These are phyloP conservation scores for Pristis pectinata DNA, from an alignment of 2,797 vertebrate genomes.

Conservation along the genomic window DNA sequence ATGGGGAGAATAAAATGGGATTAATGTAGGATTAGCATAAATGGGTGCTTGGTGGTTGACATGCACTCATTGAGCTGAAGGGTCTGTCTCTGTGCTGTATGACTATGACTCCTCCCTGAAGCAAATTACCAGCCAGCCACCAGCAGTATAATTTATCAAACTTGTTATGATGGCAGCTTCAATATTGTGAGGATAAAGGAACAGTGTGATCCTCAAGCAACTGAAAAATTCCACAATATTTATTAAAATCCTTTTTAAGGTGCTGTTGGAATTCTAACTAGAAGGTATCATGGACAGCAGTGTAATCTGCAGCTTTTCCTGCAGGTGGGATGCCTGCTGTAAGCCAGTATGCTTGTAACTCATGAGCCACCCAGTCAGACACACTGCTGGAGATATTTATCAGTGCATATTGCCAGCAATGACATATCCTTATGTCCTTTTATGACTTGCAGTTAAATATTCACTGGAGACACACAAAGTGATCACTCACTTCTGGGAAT, in stretches of 20 bases:
- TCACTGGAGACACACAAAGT: constrained; percentile 4
- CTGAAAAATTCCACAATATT: neutral
- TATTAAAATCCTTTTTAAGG: neutral
- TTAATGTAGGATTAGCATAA: too few relatives aligned
- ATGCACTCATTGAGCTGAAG: too few relatives aligned
- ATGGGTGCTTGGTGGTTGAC: too few relatives aligned
- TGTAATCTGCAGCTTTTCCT: neutral
- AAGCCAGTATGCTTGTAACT: neutral
- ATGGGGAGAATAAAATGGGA: too few relatives aligned
- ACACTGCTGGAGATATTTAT: neutral
- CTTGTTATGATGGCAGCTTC: neutral
- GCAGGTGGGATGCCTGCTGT: neutral
- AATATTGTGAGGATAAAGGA: neutral
- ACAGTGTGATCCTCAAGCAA: neutral
- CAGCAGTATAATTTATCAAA: neutral
- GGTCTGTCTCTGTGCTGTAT: too few relatives aligned
- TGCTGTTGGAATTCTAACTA: neutral
- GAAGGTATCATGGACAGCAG: neutral
- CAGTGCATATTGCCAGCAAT: neutral
- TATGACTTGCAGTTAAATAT: constrained; percentile 16
- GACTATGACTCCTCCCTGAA: neutral
- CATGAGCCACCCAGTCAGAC: neutral
- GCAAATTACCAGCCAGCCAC: neutral
- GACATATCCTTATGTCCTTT: constrained; percentile 22
- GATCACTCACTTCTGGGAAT: constrained; percentile 19